A percentile compares a stretch with the other conserved stretches of the same genome.
Conservation (phyloP, 2,797 vertebrate genomes). For the Crocodylus rhombifer region DNA sequence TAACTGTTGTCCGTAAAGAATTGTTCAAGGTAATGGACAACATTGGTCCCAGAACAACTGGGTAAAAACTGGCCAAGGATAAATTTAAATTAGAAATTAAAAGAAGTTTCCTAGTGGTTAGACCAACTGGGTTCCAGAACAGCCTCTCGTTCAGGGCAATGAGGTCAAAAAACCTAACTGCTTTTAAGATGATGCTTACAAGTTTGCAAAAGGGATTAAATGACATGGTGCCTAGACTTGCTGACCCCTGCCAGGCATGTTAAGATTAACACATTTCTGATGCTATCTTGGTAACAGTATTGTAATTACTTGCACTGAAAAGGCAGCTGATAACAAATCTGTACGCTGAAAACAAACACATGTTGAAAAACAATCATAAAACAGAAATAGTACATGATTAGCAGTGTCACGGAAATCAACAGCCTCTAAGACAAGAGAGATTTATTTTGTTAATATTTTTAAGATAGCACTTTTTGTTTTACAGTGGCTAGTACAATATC, state of each 20-base stretch:
- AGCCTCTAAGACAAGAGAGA: background rate
- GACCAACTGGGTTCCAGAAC: no score
- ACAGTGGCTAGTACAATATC: background rate
- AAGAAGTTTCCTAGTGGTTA: no score
- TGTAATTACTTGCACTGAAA: background rate
- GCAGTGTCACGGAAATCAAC: background rate
- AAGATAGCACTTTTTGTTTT: background rate
- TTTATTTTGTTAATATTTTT: background rate
- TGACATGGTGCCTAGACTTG: no score
- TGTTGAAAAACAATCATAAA: background rate
- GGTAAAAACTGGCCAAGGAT: no score
- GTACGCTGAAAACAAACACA: background rate
- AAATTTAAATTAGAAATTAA: no score
- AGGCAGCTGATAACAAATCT: background rate
- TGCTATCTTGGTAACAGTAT: background rate
- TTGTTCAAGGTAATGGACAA: no score
- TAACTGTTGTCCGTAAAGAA: no score
- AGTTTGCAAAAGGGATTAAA: no score
- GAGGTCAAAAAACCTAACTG: no score
- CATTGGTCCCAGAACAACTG: no score
- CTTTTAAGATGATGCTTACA: no score
- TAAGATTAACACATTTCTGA: background rate
- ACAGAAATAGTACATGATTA: background rate
- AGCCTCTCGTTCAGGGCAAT: no score
- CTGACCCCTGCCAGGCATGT: background rate